Evolutionary conservation across 2,888 invertebrate species (phyloP), one percentile per base, ranked within the genome.

Genomic region (Rhingia rostrata): DNA sequence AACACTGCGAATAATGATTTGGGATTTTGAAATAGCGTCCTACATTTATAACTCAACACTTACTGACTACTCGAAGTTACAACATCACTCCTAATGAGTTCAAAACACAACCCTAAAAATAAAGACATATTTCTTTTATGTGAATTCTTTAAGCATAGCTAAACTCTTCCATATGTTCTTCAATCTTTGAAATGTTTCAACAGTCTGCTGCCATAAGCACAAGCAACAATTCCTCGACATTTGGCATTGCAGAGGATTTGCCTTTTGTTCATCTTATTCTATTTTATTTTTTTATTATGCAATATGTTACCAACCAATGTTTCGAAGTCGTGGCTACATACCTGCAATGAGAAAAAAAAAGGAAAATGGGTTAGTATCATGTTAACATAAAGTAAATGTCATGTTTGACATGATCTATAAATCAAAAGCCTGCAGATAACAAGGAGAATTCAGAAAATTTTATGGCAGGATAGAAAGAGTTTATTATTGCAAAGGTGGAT

Each of bases 331-430:
- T 22, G 35, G 72, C 1, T 85, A 87, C 87, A 79, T 87, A 87
- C 87, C 86, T 87, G 86, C 45, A 87, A 87, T 63, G 64, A 86
- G 39, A 84, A 60, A 75, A 37, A 63, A 61, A 47, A 45, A 56
- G 61, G 54, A 56, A 81, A 63, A 69, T 58, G 47, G 70, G 86
- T 81, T 86, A 86, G 73, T 83, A 78, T 78, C 66, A 47, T 80
- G 80, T 80, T 75, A 70, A 79, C 74, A 80, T 70, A 70, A 84
- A 84, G 70, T 30, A 70, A 80, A 80, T 61, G 74, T 80, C 84
- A 75, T 84, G 80, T 75, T 74, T 84, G 80, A 75, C 74, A 80
- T 70, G 66, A 80, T 80, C 75, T 75, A 80, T 75, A 84, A 74
- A 80, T 80, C 74, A 74, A 69, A 84, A 45, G 72, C 30, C 66